Evolutionary conservation across 1,140 invertebrate genomes (phyloP), one percentile per base, ranked within the genome.

Genomic region (Drosophila gunungcola): DNA sequence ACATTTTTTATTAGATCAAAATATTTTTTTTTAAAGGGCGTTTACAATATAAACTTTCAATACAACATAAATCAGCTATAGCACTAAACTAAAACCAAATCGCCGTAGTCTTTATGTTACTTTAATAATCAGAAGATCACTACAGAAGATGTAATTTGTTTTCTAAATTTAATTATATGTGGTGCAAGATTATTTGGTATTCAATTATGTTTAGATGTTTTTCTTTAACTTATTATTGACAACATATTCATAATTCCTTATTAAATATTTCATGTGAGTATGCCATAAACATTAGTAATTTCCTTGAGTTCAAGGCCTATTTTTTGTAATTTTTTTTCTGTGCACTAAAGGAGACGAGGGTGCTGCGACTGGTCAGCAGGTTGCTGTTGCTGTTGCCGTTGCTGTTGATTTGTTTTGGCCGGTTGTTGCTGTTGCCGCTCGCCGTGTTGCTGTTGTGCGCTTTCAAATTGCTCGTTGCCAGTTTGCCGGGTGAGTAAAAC

Each of bases 401-500:
- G 45, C 38, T 77, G 63, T 75, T 77, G 77, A 73, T 80, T 80
- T 80, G 77, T 78, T 78, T 84, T 76, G 70, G 70, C 79, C 75
- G 67, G 80, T 74, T 58, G 64, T 52, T 57, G 73, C 13, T 73
- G 73, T 21, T 73, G 51, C 10, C 70, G 64, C 27, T 48, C 12
- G 48, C 48, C 48, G 48, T 80, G 74, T 51, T 67, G 75, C 43
- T 45, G 61, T 79, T 57, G 84, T 58, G 76, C 67, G 68, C 69
- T 68, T 86, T 75, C 65, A 86, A 91, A 88, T 91, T 88, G 74
- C 75, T 57, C 78, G 78, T 54, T 84, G 81, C 73, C 69, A 65
- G 76, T 73, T 79, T 73, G 84, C 60, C 79, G 80, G 84, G 84
- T 80, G 80, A 89, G 85, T 90, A 89, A 89, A 89, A 89, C 84